Evolutionary conservation across 1,140 invertebrate genomes (phyloP), one percentile per base, ranked within the genome.

Genomic region (Drosophila baimaii): DNA sequence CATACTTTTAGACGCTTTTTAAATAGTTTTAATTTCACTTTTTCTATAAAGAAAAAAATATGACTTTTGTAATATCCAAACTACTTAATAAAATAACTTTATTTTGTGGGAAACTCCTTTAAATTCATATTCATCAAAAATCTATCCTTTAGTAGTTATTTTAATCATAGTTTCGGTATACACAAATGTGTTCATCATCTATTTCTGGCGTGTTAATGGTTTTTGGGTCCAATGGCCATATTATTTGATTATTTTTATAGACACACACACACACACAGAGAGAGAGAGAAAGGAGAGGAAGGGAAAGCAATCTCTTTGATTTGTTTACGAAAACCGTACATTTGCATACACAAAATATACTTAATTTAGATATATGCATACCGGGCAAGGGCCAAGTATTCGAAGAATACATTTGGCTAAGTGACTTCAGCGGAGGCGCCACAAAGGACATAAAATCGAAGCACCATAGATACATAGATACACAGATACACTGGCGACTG

Each of bases 341-440:
- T 86, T 86, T 89, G 76, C 83, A 86, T 86, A 88, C 79, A 41
- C 62, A 73, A 62, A 71, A 59, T 62, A 37, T 41, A 74, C 58
- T 33, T 29, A 58, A 31, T 35, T 23, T 54, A 49, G 35, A 52
- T 62, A 54, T 61, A 54, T 6, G 52, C 15, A 39, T 12, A 54
- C 17, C 23, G 25, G 54, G 47, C 43, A 17, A 37, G 25, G 21
- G n/a, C 39, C 21, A 61, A 49, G 54, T 62, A 54, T 72, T 39
- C 55, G 23, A 57, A 54, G 41, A 63, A 88, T 66, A 83, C 83
- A 86, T 83, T 86, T 83, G 62, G 66, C 47, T 86, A 89, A 86
- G 83, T 86, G 63, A 70, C 61, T 79, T 66, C 17, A 66, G 49
- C 23, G 29, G 49, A 37, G 82, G 82, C 75, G 79, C 79, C 84